Base-by-base conservation (phyloP, 2,797 vertebrate species). In the Dallia pectoralis region DNA sequence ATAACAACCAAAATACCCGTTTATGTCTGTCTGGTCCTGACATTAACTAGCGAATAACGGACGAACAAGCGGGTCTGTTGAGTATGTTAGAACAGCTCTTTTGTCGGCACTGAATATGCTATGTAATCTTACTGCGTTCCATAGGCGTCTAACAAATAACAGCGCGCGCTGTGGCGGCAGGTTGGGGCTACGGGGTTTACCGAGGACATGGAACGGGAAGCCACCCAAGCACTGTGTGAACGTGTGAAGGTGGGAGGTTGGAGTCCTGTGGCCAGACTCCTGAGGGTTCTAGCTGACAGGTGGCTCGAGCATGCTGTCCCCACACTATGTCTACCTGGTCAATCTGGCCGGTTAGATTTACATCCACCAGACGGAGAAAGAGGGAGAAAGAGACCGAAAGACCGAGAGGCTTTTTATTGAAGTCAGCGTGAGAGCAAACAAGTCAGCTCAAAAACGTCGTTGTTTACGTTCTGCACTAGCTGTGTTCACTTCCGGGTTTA, bases 311-410 rank as follows among this genome's bases (percentile, higher is more conserved):
- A 29, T 64, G 29, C 62, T 64, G 30, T 16, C 29, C 32, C 16
- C 62, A 64, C 62, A 33, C 62, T 29, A 64, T 18, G 62, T 64
- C 62, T 29, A 64, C 29, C 15, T 64, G 62, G 62, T 16, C 62
- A 30, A 64, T 64, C 62, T 64, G 62, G 62, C 62, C 32, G 32
- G 62, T 16, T 33, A 30, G 30, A 12, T 25, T 3, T 14, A 59
- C n/a, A 27, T 59, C 53, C 25, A 59, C 53, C 53, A 12, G 53
- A n/a, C 53, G 4, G 14, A 19, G 62, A 32, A 29, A 33, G 29
- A 64, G 0, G 32, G 62, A 18, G 16, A 64, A 25, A 56, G 61
- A 63, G 25, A 27, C n/a, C 6, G 19, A 61, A 25, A 61, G 56
- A 61, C n/a, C 22, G 11, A 18, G 61, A 30, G 15, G 1, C 25